Base-by-base conservation (phyloP, 2,797 vertebrate genomes). In the Eutrigla gurnardus region DNA sequence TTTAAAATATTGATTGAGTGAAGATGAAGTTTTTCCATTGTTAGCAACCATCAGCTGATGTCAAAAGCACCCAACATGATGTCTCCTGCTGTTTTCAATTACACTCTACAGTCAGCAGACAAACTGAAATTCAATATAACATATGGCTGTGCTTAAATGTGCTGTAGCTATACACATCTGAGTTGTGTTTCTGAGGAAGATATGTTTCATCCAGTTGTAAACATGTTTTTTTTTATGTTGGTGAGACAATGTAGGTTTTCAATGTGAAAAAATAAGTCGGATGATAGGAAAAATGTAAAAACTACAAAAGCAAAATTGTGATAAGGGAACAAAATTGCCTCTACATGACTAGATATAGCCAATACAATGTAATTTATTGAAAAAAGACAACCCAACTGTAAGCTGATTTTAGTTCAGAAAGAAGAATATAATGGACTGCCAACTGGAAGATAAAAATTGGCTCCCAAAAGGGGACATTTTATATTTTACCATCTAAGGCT, bases 71-170 rank as follows among this genome's bases (percentile, higher is more conserved):
- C 62, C 69, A 79, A 86, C 64, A 81, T 69, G 71, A 89, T 68
- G 37, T 69, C 45, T 59, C 80, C 78, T 86, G 81, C 86, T 93
- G 89, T 87, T 93, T 90, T 88, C 77, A 90, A 86, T 93, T 88
- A 85, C 66, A 61, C 61, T 80, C 72, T 68, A 77, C 74, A 70
- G 70, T 78, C 76, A 81, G 67, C 81, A 81, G 78, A 82, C 70
- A 55, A 78, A 70, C 64, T 75, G 61, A 83, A 86, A 87, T 47
- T 83, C 52, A 88, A 80, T 77, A 73, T 69, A 77, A 65, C 86
- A 86, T 71, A 70, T 83, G 88, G 81, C 80, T 88, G 58, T 45
- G 67, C 78, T 91, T 87, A 84, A 87, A 87, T 74, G 55, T 65
- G 64, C 84, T 71, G 65, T 62, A 72, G 53, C 17, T 12, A 18